These are phyloP conservation scores for Sycophaga agraensis DNA, from an alignment of 1,140 invertebrate genomes.

Conservation along the genomic window DNA sequence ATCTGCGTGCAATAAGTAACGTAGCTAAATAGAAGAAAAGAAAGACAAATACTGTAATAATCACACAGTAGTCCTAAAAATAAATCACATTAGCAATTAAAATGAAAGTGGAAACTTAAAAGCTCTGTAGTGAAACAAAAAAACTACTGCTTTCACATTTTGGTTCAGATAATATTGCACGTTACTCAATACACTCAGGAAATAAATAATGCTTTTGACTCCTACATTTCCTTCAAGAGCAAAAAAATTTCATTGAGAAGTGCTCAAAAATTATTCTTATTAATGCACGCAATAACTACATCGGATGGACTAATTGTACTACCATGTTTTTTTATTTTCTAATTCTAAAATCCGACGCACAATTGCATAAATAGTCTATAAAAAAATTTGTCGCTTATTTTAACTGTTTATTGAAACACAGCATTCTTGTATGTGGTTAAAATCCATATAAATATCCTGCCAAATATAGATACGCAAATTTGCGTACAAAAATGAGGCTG, in stretches of 20 bases:
- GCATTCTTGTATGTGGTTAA: too few relatives aligned
- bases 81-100: constrained; percentile 22
- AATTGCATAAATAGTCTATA: too few relatives aligned
- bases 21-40: constrained; percentile 1
- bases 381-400: too few relatives aligned
- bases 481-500: neutral
- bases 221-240: neutral
- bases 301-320: too few relatives aligned
- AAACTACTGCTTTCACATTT: constrained; percentile 13
- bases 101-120: constrained; percentile 1
- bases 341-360: too few relatives aligned
- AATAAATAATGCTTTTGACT: constrained; percentile 22
- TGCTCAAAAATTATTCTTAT: too few relatives aligned
- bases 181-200: constrained; percentile 22
- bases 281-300: too few relatives aligned
- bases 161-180: constrained; percentile 27
- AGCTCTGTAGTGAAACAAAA: constrained; percentile 10
- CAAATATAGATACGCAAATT: too few relatives aligned
- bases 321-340: too few relatives aligned
- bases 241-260: constrained; percentile 14
- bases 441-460: too few relatives aligned
- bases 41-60: constrained; percentile 6
- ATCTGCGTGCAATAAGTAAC: constrained; percentile 22
- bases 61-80: constrained; percentile 10
- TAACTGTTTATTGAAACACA: too few relatives aligned